A percentile compares a stretch with the other conserved stretches of the same genome.
Evolutionary conservation across 2,113 vertebrate species (phyloP).

Genomic region (Fregetta grallaria): DNA sequence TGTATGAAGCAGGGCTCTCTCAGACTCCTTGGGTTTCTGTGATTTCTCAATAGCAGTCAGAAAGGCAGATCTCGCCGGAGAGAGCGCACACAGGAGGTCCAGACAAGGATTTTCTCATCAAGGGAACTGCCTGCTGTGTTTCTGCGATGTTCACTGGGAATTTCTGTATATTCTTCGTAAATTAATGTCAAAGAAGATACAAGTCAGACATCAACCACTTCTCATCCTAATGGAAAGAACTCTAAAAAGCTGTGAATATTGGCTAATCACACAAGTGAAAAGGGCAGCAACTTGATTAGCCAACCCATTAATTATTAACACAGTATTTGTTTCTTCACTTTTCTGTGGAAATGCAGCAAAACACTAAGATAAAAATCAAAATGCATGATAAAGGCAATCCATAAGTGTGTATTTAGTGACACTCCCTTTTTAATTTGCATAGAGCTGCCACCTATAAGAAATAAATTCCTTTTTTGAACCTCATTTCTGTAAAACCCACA

Average conservation of each 20-base stretch:
- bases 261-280: neutral
- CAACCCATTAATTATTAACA: neutral
- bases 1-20: neutral
- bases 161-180: neutral
- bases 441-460: neutral
- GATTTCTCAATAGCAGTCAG: neutral
- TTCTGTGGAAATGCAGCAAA: neutral
- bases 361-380: neutral
- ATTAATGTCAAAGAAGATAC: neutral
- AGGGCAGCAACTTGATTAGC: conserved; percentile 3
- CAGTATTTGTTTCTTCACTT: neutral
- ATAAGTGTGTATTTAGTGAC: neutral
- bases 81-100: neutral
- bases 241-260: neutral
- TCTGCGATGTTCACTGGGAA: neutral
- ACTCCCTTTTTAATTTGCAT: neutral
- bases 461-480: neutral
- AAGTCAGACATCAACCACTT: neutral
- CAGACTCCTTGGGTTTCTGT: neutral
- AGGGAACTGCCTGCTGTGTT: neutral
- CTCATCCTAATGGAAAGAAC: neutral
- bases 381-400: neutral
- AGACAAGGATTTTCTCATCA: neutral
- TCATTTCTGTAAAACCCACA: neutral
- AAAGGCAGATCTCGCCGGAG: neutral